Evolutionary conservation across 2,888 invertebrate species (phyloP), one percentile per base, ranked within the genome.

Genomic region (Sycophila texana): DNA sequence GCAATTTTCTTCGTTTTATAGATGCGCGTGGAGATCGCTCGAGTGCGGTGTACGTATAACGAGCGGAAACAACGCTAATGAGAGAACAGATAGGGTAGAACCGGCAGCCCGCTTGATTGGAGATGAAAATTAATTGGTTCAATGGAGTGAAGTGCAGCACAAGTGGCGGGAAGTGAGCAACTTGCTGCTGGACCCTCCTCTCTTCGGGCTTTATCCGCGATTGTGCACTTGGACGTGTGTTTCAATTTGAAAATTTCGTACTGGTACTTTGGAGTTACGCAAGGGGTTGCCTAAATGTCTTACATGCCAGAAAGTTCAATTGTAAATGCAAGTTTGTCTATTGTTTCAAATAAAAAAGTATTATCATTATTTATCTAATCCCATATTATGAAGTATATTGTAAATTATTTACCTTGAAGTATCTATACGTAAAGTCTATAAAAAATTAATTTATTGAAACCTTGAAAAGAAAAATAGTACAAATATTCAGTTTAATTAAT

Each of bases 131-230:
- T 89, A 90, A 90, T 89, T 89, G 89, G 88, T 86, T 86, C 88
- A 89, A 89, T 89, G 84, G 86, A 87, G 84, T 87, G 86, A 85
- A 89, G 89, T 89, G 86, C 85, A 79, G 84, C 84, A 84, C 85
- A 86, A 89, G 88, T 87, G 89, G 87, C 89, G 89, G 90, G 90
- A 90, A 90, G 89, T 89, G 90, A 89, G 86, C 90, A 90, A 86
- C 89, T 86, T 80, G 53, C 26, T 55, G 53, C 22, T 30, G 51
- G 58, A 65, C 73, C 74, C 74, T 49, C 61, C 26, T 73, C 18
- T 30, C 49, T 39, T 13, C n/a, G 7, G 5, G 26, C 47, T 61
- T 49, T 53, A 58, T 7, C n/a, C 51, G 7, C 49, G 57, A 53
- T 61, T 60, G 68, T 13, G 30, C 63, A 76, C 70, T 76, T 63